Conservation (phyloP, 2,113 vertebrate species). For the Callipepla squamata region DNA sequence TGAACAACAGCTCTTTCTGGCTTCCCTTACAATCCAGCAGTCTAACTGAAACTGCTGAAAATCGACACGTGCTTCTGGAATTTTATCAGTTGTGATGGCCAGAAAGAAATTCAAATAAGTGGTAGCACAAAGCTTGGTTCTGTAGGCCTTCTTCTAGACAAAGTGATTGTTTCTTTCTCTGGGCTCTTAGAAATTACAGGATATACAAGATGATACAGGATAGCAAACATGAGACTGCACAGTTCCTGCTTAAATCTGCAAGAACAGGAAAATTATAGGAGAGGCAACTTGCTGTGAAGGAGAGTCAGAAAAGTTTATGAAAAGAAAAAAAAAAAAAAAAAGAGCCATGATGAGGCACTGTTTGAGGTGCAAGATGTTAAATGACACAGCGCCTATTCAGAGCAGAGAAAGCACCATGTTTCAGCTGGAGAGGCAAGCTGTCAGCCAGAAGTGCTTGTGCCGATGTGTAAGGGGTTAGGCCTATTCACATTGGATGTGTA, state of each 20-base stretch:
- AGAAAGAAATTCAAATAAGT: background rate
- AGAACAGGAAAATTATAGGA: background rate
- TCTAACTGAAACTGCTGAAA: background rate
- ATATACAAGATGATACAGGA: background rate
- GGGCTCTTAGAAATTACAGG: background rate
- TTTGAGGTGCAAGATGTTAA: background rate
- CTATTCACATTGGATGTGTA: background rate
- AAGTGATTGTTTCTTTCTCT: background rate
- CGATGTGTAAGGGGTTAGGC: background rate
- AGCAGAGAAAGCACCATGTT: background rate
- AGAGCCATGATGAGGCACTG: background rate
- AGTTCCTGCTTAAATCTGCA: background rate
- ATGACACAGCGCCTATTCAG: background rate
- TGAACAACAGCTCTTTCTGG: background rate
- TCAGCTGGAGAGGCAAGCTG: background rate
- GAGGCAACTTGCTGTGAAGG: background rate
- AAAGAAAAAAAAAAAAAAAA: background rate
- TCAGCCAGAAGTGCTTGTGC: background rate
- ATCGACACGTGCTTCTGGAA: background rate
- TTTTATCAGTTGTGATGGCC: background rate
- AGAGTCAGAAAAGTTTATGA: background rate
- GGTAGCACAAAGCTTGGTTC: background rate
- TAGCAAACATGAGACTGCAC: background rate
- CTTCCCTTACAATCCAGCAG: background rate
- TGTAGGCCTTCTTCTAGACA: background rate